phyloP scores from a whole-genome alignment of 2,888 invertebrate species.

The Agrochola lota region DNA sequence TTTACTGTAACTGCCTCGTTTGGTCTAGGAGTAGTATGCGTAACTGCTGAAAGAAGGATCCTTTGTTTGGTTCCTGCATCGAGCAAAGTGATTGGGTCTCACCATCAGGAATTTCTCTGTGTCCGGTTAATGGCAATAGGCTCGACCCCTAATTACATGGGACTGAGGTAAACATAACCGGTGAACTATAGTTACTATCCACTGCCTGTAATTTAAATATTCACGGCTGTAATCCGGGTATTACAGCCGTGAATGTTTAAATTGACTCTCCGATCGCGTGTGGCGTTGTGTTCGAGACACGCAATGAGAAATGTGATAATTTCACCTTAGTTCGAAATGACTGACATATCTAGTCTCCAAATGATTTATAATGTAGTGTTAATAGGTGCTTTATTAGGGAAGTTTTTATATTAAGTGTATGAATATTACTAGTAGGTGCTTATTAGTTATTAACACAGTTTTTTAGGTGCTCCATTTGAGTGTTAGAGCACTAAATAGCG shows the following conservation, averaged over 20 bases:
- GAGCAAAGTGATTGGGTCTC: not conserved
- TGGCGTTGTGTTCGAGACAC: constrained; percentile 55
- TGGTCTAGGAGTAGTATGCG: too few species aligned
- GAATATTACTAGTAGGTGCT: constrained; percentile 12
- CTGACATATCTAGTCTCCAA: constrained; percentile 53
- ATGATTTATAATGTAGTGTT: constrained; percentile 50
- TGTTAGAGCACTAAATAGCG: not conserved
- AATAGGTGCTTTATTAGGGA: constrained; percentile 41
- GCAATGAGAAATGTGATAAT: constrained; percentile 64
- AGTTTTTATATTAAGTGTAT: constrained; percentile 23
- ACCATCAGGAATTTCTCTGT: not conserved
- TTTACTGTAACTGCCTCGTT: not conserved
- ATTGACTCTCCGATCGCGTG: constrained; percentile 54
- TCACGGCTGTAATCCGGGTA: too few species aligned
- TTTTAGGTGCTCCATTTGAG: constrained; percentile 11
- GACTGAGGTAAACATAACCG: not conserved
- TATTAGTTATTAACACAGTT: not conserved
- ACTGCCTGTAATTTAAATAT: not conserved
- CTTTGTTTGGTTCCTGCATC: not conserved
- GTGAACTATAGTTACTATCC: not conserved
- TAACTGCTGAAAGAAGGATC: not conserved
- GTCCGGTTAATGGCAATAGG: not conserved
- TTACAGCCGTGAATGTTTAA: constrained; percentile 16
- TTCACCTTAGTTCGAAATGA: constrained; percentile 55
- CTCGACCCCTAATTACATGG: not conserved